These are phyloP conservation scores for Poliocrania exsul DNA, from an alignment of 2,797 vertebrate species.

Conservation along the genomic window DNA sequence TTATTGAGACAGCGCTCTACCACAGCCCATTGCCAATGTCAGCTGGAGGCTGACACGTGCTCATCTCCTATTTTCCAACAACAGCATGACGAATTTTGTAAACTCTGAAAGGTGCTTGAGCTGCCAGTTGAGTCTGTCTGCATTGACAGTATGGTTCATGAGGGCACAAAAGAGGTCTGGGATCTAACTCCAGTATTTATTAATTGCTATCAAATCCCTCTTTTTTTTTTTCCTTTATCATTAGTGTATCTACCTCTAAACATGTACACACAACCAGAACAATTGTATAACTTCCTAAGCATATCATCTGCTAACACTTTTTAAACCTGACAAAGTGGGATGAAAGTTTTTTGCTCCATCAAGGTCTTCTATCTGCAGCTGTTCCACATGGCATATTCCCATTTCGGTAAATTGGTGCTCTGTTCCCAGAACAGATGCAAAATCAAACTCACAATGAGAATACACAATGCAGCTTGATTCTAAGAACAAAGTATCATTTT, in stretches of 20 bases:
- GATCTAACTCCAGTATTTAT: neutral
- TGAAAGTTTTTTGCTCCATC: neutral
- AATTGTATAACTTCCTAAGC: neutral
- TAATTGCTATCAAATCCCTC: neutral
- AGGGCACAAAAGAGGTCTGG: neutral
- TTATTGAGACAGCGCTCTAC: neutral
- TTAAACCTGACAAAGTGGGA: neutral
- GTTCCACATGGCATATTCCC: conserved; percentile 22
- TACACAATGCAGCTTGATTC: conserved; percentile 36
- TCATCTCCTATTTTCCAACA: neutral
- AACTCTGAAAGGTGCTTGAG: neutral
- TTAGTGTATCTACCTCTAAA: neutral
- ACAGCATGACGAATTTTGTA: rapidly evolving
- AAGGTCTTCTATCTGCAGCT: conserved; percentile 28
- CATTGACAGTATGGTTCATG: rapidly evolving
- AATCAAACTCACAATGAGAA: conserved; percentile 25
- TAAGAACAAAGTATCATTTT: conserved; percentile 15
- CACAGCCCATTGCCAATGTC: neutral
- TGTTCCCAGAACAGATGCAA: conserved; percentile 36
- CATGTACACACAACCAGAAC: neutral
- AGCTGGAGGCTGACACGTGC: rapidly evolving
- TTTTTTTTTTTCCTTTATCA: too few species aligned
- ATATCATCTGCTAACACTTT: neutral
- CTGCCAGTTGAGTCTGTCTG: neutral
- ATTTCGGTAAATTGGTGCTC: conserved; percentile 7